A percentile compares a stretch with the other conserved stretches of the same genome.
Conservation (phyloP, 2,113 vertebrate genomes). For the Chlamydotis undulata region DNA sequence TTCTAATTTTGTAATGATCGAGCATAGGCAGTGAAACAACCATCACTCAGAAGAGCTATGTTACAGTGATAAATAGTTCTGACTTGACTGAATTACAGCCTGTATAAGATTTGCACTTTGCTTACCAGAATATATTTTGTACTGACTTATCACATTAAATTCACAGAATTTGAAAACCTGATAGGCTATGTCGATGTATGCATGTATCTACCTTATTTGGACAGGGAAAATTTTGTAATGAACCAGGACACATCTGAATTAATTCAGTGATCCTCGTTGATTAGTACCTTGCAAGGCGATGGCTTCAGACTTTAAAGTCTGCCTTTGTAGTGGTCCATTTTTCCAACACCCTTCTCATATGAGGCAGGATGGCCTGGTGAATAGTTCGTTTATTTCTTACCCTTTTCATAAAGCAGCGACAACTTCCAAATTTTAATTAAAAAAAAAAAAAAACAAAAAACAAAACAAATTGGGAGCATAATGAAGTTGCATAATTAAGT, state of each 20-base stretch:
- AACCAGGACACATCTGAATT: not conserved
- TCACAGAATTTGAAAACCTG: not conserved
- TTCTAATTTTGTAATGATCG: not conserved
- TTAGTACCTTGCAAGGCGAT: not conserved
- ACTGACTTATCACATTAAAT: not conserved
- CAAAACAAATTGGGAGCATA: not conserved
- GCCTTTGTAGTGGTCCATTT: not conserved
- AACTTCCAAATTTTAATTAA: not conserved
- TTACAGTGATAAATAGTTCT: not conserved
- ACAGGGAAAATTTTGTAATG: not conserved
- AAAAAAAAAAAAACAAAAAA: rapidly evolving
- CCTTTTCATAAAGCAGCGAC: not conserved
- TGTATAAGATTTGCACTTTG: not conserved
- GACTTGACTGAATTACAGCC: not conserved
- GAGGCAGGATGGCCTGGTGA: not conserved
- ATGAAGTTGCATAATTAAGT: not conserved
- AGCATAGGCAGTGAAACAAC: not conserved
- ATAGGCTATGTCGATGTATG: not conserved
- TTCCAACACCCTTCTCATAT: not conserved
- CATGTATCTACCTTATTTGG: not conserved
- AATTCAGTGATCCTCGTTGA: not conserved
- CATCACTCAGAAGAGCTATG: not conserved
- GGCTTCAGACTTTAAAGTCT: not conserved
- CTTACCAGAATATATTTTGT: not conserved
- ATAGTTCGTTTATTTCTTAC: not conserved